Evolutionary conservation across 2,888 invertebrate genomes (phyloP).

Genomic region (Athalia cordata): DNA sequence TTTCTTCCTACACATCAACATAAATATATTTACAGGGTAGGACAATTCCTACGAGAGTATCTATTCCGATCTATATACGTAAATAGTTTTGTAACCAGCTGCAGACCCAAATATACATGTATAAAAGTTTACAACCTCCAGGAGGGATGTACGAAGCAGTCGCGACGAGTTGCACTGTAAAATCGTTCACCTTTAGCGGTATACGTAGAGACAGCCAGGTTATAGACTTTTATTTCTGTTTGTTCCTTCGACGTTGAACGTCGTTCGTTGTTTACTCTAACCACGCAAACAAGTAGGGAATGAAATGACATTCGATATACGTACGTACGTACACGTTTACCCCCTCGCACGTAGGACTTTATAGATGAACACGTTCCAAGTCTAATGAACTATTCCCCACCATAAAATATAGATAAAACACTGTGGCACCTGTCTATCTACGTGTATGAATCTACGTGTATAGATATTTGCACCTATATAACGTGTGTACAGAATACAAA

Average conservation of each 20-base stretch:
- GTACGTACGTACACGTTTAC: neutral
- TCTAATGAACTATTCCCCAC: slow-evolving; percentile 26
- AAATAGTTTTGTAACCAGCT: no score
- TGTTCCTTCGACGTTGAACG: slow-evolving; percentile 12
- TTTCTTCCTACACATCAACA: no score
- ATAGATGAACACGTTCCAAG: neutral
- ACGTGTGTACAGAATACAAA: no score
- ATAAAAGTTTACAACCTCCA: no score
- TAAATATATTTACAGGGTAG: no score
- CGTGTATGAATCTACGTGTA: neutral
- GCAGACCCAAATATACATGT: no score
- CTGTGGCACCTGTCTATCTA: neutral
- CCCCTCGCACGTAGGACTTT: neutral
- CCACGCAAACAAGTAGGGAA: slow-evolving; percentile 29
- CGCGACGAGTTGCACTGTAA: no score
- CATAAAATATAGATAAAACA: neutral
- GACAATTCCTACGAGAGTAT: no score
- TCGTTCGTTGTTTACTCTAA: slow-evolving; percentile 27
- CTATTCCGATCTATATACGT: no score
- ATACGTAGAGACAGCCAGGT: no score
- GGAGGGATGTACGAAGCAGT: no score
- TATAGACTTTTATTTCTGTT: slow-evolving; percentile 35
- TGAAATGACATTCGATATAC: slow-evolving; percentile 1
- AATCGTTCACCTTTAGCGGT: no score
- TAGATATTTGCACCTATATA: neutral